Evolutionary conservation across 37 sponge, comb jelly and placozoan genomes (phyloP).

Genomic region (Chondrilla cf. caribensis): DNA sequence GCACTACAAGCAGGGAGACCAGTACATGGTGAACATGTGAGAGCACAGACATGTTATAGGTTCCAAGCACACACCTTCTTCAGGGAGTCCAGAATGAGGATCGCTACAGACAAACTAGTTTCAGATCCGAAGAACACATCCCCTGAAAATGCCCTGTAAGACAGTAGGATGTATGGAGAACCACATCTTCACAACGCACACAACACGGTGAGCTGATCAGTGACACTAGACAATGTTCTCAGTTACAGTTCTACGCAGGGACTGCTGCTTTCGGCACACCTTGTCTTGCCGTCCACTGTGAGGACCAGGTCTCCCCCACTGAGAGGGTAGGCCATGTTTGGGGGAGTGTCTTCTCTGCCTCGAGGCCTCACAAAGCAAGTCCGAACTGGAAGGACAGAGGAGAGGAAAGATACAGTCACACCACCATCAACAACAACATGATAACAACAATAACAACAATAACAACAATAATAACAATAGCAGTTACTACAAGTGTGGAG

Average conservation of each 20-base stretch:
- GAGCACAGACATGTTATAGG: background rate
- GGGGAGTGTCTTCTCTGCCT: conserved; percentile 34
- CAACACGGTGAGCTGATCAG: too few relatives aligned
- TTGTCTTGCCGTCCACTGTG: conserved; percentile 45
- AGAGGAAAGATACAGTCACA: too few relatives aligned
- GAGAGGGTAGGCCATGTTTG: conserved; percentile 54
- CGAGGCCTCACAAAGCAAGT: conserved; percentile 65
- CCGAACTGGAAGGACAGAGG: conserved; percentile 36
- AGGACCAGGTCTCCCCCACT: conserved; percentile 12
- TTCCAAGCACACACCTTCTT: background rate
- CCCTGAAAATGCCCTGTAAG: conserved; percentile 10
- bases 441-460: too few relatives aligned
- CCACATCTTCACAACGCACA: too few relatives aligned
- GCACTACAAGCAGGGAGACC: conserved; percentile 56
- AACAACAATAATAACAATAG: background rate
- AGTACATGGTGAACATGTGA: background rate
- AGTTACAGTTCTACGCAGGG: too few relatives aligned
- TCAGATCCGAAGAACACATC: conserved; percentile 54
- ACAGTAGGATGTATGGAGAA: background rate
- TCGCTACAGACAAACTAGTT: conserved; percentile 36
- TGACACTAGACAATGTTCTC: too few relatives aligned
- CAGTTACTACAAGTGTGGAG: background rate
- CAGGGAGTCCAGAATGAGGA: conserved; percentile 52
- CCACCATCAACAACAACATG: too few relatives aligned
- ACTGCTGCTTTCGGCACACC: too few relatives aligned